Evolutionary conservation across 2,797 vertebrate genomes (phyloP).

Genomic region (Hafferia zeledoni): DNA sequence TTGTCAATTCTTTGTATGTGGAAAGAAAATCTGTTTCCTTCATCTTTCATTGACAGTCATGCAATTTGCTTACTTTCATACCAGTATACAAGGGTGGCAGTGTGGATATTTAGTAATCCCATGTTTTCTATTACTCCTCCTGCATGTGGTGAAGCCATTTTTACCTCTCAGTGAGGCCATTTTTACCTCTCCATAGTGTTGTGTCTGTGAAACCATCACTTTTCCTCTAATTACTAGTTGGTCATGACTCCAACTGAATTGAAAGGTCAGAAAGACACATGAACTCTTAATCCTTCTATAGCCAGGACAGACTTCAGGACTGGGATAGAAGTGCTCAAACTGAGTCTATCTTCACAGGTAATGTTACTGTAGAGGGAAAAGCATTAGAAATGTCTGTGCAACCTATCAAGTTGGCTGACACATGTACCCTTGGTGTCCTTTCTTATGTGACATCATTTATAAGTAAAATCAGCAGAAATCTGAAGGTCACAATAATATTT

Average conservation of each 20-base stretch:
- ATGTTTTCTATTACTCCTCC: neutral
- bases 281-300: neutral
- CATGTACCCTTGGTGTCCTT: neutral
- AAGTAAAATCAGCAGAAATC: neutral
- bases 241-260: neutral
- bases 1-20: neutral
- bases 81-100: neutral
- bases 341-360: neutral
- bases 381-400: neutral
- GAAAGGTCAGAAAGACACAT: neutral
- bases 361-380: neutral
- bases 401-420: neutral
- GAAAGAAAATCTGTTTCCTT: neutral
- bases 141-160: neutral
- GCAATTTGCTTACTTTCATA: neutral
- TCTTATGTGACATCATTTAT: neutral
- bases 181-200: neutral
- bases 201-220: neutral
- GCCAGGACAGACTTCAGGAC: neutral
- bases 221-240: neutral
- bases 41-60: neutral
- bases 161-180: neutral
- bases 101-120: neutral
- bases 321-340: neutral
- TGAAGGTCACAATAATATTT: neutral